Percentiles rank a stretch among this genome's conserved stretches.
These are phyloP conservation scores for Pseudanteris insignis DNA, from an alignment of 2,888 invertebrate species.

Conservation along the genomic window DNA sequence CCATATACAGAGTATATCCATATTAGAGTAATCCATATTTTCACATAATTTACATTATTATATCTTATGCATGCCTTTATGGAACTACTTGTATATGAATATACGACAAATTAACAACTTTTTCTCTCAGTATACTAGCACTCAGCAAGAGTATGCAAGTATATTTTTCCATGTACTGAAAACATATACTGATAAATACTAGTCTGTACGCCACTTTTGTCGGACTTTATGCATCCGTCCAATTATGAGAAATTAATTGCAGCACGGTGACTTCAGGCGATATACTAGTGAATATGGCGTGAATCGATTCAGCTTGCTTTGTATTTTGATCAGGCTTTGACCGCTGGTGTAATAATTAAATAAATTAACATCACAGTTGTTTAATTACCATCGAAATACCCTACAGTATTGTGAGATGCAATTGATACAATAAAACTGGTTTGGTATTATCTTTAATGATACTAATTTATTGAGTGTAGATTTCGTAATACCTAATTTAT, in stretches of 20 bases:
- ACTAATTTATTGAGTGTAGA: constrained; percentile 31
- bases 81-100: no score
- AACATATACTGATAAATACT: constrained; percentile 33
- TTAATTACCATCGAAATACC: constrained; percentile 52
- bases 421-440: constrained; percentile 40
- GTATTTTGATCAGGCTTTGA: constrained; percentile 62
- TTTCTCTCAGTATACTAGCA: no score
- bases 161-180: constrained; percentile 9
- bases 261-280: constrained; percentile 59
- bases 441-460: constrained; percentile 35
- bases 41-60: no score
- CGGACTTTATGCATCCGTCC: constrained; percentile 53
- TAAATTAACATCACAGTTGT: constrained; percentile 61
- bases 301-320: constrained; percentile 58
- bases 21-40: no score
- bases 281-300: constrained; percentile 52
- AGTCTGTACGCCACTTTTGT: constrained; percentile 34
- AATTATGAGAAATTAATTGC: constrained; percentile 66
- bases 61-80: no score
- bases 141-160: no score
- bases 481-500: constrained; percentile 35
- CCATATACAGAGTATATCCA: no score
- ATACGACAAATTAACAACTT: no score
- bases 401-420: constrained; percentile 24
- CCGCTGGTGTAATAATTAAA: constrained; percentile 63